phyloP scores from a whole-genome alignment of 1,140 invertebrate genomes.

The Cherax destructor region DNA sequence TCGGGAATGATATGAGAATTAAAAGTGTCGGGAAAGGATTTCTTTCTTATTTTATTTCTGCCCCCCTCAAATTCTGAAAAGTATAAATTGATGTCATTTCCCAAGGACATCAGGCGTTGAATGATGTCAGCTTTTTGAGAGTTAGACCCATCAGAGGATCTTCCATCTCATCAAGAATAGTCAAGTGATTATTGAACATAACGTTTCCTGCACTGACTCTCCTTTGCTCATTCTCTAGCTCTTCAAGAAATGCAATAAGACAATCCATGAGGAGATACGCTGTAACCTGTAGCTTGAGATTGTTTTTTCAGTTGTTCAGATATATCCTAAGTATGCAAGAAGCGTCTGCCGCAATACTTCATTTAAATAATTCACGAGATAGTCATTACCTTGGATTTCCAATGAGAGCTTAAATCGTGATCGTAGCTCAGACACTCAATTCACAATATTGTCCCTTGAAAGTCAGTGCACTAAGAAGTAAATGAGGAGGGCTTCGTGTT shows the following conservation, averaged over 20 bases:
- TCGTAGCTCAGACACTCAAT: slow-evolving; percentile 10
- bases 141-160: neutral
- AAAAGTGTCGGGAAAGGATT: neutral
- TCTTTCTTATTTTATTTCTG: neutral
- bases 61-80: no score
- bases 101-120: neutral
- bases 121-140: neutral
- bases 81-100: no score
- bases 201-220: no score
- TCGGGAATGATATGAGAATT: neutral
- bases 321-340: slow-evolving; percentile 15
- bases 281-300: neutral
- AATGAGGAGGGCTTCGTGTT: neutral
- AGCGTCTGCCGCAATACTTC: neutral
- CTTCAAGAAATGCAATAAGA: slow-evolving; percentile 12
- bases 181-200: neutral
- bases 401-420: neutral
- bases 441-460: slow-evolving; percentile 8
- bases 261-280: neutral
- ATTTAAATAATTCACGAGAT: neutral
- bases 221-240: neutral
- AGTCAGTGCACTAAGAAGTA: slow-evolving; percentile 5
- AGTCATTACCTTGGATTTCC: neutral
- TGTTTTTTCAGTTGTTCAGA: neutral
- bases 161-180: neutral